phyloP scores from a whole-genome alignment of 2,888 invertebrate species.

The Miltochrista miniata region DNA sequence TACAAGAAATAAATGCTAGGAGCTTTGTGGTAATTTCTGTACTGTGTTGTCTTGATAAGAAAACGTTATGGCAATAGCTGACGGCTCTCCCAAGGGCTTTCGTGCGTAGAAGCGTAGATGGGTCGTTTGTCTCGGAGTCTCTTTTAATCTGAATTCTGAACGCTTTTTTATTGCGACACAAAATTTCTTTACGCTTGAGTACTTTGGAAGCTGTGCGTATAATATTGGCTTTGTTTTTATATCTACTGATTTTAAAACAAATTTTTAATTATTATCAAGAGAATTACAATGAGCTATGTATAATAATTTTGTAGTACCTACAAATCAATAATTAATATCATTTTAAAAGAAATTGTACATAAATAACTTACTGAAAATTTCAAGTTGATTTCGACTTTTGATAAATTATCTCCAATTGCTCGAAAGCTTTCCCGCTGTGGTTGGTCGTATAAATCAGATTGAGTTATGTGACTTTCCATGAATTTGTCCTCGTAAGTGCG shows the following conservation, averaged over 20 bases:
- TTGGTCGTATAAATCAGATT: conserved; percentile 47
- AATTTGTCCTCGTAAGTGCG: conserved; percentile 46
- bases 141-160: conserved; percentile 67
- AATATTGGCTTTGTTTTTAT: too few species aligned
- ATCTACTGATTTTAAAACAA: too few species aligned
- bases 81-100: conserved; percentile 58
- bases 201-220: too few species aligned
- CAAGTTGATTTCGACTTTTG: too few species aligned
- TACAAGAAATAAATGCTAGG: conserved; percentile 21
- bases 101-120: conserved; percentile 57
- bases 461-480: conserved; percentile 46
- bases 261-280: too few species aligned
- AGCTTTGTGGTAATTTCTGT: conserved; percentile 39
- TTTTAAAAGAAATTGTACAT: too few species aligned
- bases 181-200: conserved; percentile 14
- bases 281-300: too few species aligned
- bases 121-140: conserved; percentile 49
- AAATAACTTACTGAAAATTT: neutral
- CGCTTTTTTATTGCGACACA: conserved; percentile 51
- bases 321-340: too few species aligned
- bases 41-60: conserved; percentile 68
- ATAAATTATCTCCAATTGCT: neutral
- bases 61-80: conserved; percentile 65
- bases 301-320: too few species aligned
- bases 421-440: conserved; percentile 32